Evolutionary conservation across 2,113 vertebrate genomes (phyloP).

Genomic region (Phyllostomus hastatus): DNA sequence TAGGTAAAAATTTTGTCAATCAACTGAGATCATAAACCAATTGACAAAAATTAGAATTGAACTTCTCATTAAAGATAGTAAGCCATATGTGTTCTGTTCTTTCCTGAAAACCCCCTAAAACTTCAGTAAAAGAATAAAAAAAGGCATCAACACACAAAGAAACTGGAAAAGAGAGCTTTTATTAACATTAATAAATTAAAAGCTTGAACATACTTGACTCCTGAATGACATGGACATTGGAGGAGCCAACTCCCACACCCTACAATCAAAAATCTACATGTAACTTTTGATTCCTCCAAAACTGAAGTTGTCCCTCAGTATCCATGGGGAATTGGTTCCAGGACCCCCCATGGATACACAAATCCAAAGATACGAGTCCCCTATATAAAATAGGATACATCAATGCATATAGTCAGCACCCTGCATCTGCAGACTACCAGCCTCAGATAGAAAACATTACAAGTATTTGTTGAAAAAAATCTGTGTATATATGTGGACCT

Average conservation of each 20-base stretch:
- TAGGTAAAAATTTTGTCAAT: not conserved
- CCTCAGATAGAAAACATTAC: not conserved
- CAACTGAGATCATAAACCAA: not conserved
- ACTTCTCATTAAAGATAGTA: not conserved
- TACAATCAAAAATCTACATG: not conserved
- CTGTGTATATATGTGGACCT: not conserved
- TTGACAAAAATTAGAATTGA: not conserved
- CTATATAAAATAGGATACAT: not conserved
- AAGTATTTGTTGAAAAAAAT: not conserved
- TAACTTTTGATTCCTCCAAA: not conserved
- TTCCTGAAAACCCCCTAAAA: not conserved
- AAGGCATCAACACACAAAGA: not conserved
- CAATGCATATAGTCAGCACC: not conserved
- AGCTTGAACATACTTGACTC: not conserved
- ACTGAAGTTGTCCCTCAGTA: not conserved
- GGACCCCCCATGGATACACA: not conserved
- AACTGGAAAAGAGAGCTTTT: not conserved
- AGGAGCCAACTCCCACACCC: not conserved
- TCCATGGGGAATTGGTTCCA: not conserved
- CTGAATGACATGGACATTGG: not conserved
- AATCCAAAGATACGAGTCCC: not conserved
- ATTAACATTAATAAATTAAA: not conserved
- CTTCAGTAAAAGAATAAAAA: not conserved
- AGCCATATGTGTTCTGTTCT: not conserved
- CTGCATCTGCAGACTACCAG: not conserved